A percentile compares a stretch with the other conserved stretches of the same genome.
phyloP scores from a whole-genome alignment of 2,797 vertebrate species.

The Craterocephalus amniculus region DNA sequence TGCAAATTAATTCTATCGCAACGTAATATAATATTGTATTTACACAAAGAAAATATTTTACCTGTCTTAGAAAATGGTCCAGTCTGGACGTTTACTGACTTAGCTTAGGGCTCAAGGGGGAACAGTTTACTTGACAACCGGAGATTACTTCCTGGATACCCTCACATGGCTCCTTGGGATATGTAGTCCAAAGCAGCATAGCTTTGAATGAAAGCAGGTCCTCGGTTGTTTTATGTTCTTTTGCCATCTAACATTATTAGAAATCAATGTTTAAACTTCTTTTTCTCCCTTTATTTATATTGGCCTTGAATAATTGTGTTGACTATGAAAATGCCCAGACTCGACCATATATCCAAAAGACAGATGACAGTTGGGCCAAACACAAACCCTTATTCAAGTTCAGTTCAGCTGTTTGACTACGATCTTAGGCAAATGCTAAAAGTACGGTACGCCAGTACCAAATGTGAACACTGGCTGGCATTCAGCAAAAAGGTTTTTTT shows the following conservation, averaged over 20 bases:
- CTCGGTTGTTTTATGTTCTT: background rate
- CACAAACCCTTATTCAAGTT: background rate
- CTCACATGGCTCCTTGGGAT: constrained; percentile 65
- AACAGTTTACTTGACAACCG: constrained; percentile 83
- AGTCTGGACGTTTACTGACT: constrained; percentile 19
- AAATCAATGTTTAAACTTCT: too few species aligned
- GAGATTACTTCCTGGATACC: constrained; percentile 82
- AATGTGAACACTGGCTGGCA: background rate
- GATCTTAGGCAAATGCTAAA: background rate
- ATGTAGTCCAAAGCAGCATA: constrained; percentile 64
- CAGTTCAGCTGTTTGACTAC: background rate
- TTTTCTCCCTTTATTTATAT: too few species aligned
- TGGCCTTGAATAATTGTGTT: too few species aligned
- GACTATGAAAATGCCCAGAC: too few species aligned
- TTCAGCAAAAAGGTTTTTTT: background rate
- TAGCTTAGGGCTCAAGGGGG: constrained; percentile 5
- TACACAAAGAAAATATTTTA: background rate
- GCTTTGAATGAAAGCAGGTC: background rate
- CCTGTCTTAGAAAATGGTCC: constrained; percentile 5
- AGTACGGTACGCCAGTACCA: background rate
- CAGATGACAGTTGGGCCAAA: background rate
- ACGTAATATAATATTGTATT: background rate
- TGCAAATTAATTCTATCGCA: background rate
- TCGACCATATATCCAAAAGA: too few species aligned
- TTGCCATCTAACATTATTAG: too few species aligned